Conservation (phyloP, 2,797 vertebrate species). For the Aythya fuligula region DNA sequence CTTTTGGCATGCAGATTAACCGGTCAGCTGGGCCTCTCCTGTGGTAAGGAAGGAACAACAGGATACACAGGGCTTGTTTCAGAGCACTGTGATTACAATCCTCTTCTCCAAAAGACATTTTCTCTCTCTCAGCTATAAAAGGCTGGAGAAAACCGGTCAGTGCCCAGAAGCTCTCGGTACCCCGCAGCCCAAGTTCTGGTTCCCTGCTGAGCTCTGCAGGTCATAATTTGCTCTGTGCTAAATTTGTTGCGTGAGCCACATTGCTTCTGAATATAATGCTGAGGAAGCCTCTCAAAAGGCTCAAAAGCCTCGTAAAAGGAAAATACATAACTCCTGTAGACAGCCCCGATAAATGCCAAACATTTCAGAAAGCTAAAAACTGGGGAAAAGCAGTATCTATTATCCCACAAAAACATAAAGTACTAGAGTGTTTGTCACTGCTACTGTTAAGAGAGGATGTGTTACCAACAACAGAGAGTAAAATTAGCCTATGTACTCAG, state of each 20-base stretch:
- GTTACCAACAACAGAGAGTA: neutral
- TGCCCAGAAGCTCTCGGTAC: neutral
- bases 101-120: neutral
- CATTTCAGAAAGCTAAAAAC: neutral
- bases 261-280: neutral
- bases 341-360: neutral
- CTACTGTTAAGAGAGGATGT: neutral
- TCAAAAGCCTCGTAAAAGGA: neutral
- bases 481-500: neutral
- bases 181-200: neutral
- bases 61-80: too few species aligned
- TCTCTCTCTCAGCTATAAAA: neutral
- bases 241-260: neutral
- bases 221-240: neutral
- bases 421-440: neutral
- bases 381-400: neutral
- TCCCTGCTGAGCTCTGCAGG: neutral
- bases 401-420: neutral
- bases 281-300: neutral
- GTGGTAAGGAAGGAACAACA: neutral
- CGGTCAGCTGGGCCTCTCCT: neutral
- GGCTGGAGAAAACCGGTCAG: neutral
- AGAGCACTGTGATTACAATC: neutral
- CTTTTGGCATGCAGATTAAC: neutral
- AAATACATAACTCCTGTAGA: neutral